A percentile compares a stretch with the other conserved stretches of the same genome.
These are phyloP conservation scores for Eira barbara DNA, from an alignment of 2,113 vertebrate genomes.

Conservation along the genomic window DNA sequence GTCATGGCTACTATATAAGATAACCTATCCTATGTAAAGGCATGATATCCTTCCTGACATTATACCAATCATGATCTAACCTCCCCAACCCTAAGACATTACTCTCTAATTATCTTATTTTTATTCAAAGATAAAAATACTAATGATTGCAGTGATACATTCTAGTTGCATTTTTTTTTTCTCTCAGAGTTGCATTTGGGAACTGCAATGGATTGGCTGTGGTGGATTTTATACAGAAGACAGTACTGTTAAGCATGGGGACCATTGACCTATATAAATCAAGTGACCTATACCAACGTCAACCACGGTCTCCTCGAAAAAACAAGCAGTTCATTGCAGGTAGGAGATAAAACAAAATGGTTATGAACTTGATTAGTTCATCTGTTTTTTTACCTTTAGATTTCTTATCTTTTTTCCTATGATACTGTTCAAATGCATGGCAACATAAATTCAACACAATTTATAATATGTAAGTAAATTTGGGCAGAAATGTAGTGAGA, in stretches of 20 bases:
- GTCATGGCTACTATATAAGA: neutral
- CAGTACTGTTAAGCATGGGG: conserved; percentile 93
- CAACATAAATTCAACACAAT: conserved; percentile 60
- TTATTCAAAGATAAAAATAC: conserved; percentile 37
- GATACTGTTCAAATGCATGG: conserved; percentile 77
- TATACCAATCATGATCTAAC: neutral
- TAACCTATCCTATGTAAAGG: neutral
- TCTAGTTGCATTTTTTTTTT: conserved; percentile 15
- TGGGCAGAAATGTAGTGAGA: neutral
- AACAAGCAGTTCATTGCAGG: conserved; percentile 97
- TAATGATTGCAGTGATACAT: neutral
- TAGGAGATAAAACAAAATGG: conserved; percentile 78
- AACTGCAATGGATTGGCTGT: conserved; percentile 95
- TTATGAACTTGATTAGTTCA: conserved; percentile 45
- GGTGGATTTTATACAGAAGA: conserved; percentile 98
- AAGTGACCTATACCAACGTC: conserved; percentile 94
- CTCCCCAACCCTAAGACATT: neutral
- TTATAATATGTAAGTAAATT: conserved; percentile 41
- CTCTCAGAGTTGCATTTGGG: conserved; percentile 93
- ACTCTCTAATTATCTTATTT: conserved; percentile 7
- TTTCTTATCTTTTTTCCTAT: conserved; percentile 63
- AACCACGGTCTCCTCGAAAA: conserved; percentile 95
- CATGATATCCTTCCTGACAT: neutral
- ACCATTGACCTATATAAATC: conserved; percentile 93
- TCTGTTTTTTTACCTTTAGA: conserved; percentile 72